phyloP scores from a whole-genome alignment of 2,797 vertebrate genomes.

The Anolis apletophallus region DNA sequence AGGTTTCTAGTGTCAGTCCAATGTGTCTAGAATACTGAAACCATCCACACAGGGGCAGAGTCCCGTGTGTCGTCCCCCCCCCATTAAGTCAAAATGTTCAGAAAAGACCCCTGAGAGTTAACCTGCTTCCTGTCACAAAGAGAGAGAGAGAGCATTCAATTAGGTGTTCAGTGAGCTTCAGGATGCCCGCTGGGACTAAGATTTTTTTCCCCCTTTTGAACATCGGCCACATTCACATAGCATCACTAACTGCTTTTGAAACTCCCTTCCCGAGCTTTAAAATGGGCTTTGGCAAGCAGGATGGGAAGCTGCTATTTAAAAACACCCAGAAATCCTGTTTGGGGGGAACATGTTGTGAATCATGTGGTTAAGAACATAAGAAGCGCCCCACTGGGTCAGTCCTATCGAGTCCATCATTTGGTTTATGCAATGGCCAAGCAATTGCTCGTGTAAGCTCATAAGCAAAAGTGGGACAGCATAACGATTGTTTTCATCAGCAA shows the following conservation, averaged over 20 bases:
- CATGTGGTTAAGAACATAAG: background rate
- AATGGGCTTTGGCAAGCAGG: background rate
- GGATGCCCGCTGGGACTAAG: background rate
- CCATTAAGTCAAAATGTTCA: background rate
- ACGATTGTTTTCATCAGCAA: too few relatives aligned
- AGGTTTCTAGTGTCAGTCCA: background rate
- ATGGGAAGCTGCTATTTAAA: background rate
- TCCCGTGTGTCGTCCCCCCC: too few relatives aligned
- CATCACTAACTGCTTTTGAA: constrained; percentile 24
- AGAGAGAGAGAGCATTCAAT: background rate
- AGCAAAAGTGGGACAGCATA: too few relatives aligned
- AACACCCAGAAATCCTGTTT: background rate
- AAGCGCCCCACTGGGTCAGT: background rate
- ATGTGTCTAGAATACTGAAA: background rate
- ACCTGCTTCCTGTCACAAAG: background rate
- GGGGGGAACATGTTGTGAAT: background rate
- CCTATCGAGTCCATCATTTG: background rate
- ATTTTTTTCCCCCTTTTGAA: background rate
- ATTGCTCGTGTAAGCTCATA: too few relatives aligned
- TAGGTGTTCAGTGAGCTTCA: background rate
- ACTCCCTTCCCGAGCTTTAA: background rate
- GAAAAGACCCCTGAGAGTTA: background rate
- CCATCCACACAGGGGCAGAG: background rate
- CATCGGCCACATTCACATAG: constrained; percentile 3
- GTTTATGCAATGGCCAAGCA: background rate